These are phyloP conservation scores for Coptodon bakossiorum DNA, from an alignment of 2,113 vertebrate species.

Conservation along the genomic window DNA sequence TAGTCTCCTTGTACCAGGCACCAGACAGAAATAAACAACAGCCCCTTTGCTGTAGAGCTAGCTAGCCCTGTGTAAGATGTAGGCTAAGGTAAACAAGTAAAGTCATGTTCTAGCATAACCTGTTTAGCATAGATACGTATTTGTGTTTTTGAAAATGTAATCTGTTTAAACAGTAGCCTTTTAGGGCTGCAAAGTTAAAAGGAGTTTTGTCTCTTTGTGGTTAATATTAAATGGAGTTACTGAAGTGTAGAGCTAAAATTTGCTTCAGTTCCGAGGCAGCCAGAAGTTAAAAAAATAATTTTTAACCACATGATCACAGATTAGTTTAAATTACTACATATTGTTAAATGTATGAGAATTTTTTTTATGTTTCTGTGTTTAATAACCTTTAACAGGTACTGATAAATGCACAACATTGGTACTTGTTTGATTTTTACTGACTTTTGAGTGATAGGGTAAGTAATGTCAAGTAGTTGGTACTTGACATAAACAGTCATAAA, in stretches of 20 bases:
- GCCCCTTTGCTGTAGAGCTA: not conserved
- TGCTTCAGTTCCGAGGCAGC: not conserved
- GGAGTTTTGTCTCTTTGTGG: not conserved
- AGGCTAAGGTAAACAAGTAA: not conserved
- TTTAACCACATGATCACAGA: not conserved
- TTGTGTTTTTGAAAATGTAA: not conserved
- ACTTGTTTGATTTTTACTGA: not conserved
- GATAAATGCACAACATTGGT: not conserved
- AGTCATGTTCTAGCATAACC: not conserved
- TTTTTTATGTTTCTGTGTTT: not conserved
- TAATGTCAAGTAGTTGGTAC: not conserved
- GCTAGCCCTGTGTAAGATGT: not conserved
- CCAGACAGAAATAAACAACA: not conserved
- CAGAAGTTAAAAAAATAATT: accelerated
- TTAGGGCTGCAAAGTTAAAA: not conserved
- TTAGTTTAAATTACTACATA: not conserved
- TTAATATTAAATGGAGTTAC: not conserved
- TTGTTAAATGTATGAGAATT: not conserved
- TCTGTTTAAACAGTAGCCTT: not conserved
- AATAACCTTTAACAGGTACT: not conserved
- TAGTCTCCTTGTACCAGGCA: not conserved
- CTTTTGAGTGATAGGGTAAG: not conserved
- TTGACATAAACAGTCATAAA: not conserved
- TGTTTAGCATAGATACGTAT: not conserved
- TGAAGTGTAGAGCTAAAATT: not conserved